Conservation (phyloP, 2,888 invertebrate species). For the Cantharis nigra region DNA sequence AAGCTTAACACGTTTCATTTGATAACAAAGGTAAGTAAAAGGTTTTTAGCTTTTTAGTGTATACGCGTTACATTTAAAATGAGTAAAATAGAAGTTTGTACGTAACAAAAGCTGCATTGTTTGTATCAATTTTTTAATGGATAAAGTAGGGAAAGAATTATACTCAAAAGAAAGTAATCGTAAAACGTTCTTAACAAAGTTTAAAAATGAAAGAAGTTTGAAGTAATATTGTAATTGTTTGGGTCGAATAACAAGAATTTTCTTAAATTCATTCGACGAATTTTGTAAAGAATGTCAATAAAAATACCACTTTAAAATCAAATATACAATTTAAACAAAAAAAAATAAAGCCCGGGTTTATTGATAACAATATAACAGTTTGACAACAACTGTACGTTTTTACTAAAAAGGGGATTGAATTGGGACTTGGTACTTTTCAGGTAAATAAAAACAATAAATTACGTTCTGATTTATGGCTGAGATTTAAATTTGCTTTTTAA, state of each 20-base stretch:
- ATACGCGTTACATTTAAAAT: not conserved
- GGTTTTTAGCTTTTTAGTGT: constrained; percentile 1
- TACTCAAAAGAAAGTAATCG: constrained; percentile 12
- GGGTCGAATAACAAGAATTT: constrained; percentile 37
- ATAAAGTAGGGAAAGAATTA: constrained; percentile 23
- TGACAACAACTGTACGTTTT: constrained; percentile 27
- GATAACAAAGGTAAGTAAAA: constrained; percentile 1
- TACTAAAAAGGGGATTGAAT: constrained; percentile 5
- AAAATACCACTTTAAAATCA: constrained; percentile 40
- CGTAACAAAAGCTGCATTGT: constrained; percentile 22
- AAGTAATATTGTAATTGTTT: constrained; percentile 36
- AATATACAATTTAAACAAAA: constrained; percentile 37
- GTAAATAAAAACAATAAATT: constrained; percentile 48
- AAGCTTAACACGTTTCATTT: not conserved
- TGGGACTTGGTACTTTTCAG: constrained; percentile 29
- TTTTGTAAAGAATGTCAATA: constrained; percentile 40
- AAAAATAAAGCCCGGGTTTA: constrained; percentile 30
- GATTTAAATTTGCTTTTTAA: constrained; percentile 49
- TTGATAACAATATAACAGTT: constrained; percentile 36
- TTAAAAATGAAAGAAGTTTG: constrained; percentile 29
- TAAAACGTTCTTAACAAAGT: constrained; percentile 23
- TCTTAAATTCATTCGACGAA: constrained; percentile 37
- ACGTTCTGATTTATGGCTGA: constrained; percentile 44
- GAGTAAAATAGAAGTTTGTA: constrained; percentile 18
- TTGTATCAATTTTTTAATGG: constrained; percentile 27